Percentiles rank a stretch among this genome's conserved stretches.
Evolutionary conservation across 2,888 invertebrate genomes (phyloP).

Genomic region (Argyresthia albistria): DNA sequence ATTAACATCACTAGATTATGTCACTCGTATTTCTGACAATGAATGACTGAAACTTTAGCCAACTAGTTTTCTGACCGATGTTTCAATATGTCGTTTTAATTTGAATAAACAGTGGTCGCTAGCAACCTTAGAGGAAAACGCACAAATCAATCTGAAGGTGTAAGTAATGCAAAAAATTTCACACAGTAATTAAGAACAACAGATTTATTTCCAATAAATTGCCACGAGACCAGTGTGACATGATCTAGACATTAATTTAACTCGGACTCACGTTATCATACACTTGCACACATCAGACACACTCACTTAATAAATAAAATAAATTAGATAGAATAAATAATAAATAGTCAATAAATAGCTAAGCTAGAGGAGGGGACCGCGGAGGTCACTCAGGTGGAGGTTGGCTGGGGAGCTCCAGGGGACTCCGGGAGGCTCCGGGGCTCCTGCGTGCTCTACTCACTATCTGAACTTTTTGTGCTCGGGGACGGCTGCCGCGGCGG

Average conservation of each 20-base stretch:
- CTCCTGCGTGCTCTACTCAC: conserved; percentile 41
- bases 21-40: conserved; percentile 57
- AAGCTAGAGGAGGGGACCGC: conserved; percentile 65
- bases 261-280: conserved; percentile 58
- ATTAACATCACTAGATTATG: conserved; percentile 70
- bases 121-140: conserved; percentile 23
- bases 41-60: conserved; percentile 14
- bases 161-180: conserved; percentile 45
- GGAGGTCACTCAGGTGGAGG: conserved; percentile 61
- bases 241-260: conserved; percentile 74
- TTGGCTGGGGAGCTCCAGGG: neutral
- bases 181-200: conserved; percentile 64
- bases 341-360: conserved; percentile 73
- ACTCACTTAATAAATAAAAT: conserved; percentile 75
- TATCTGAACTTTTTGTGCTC: conserved; percentile 73
- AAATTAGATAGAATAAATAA: conserved; percentile 74
- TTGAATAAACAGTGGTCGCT: conserved; percentile 5
- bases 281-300: conserved; percentile 66
- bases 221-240: conserved; percentile 72
- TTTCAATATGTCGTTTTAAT: conserved; percentile 16
- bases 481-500: conserved; percentile 53
- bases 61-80: conserved; percentile 66
- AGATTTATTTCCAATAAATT: conserved; percentile 71
- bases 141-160: conserved; percentile 56
- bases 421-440: conserved; percentile 24